phyloP scores from a whole-genome alignment of 2,888 invertebrate species.

The Plutella xylostella region DNA sequence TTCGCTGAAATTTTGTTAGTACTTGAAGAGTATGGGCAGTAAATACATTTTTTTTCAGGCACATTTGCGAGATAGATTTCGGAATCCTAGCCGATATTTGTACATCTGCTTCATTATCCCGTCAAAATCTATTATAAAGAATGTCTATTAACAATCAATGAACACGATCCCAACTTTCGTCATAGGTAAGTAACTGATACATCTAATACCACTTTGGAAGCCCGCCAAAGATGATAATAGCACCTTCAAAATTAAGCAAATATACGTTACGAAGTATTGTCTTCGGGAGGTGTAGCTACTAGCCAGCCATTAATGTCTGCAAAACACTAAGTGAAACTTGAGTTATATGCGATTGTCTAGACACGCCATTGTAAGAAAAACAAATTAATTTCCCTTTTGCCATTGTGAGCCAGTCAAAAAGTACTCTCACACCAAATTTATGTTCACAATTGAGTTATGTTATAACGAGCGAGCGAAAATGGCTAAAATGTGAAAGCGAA shows the following conservation, averaged over 20 bases:
- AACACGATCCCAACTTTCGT: too few species aligned
- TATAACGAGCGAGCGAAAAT: too few species aligned
- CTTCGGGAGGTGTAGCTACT: slow-evolving; percentile 17
- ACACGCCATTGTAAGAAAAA: slow-evolving; percentile 66
- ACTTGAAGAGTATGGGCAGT: too few species aligned
- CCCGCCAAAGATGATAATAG: background rate
- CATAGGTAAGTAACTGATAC: background rate
- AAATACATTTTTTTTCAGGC: too few species aligned
- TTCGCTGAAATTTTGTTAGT: too few species aligned
- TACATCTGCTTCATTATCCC: too few species aligned
- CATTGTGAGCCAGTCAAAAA: slow-evolving; percentile 51
- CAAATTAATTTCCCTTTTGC: slow-evolving; percentile 60
- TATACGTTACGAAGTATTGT: slow-evolving; percentile 7
- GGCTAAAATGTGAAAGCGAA: slow-evolving; percentile 39
- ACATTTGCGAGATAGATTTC: too few species aligned
- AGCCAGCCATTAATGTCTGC: slow-evolving; percentile 43
- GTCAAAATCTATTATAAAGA: too few species aligned
- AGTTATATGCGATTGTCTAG: slow-evolving; percentile 67
- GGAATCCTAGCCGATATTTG: too few species aligned
- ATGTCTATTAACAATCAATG: too few species aligned
- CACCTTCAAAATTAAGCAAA: background rate
- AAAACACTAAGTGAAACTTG: slow-evolving; percentile 59
- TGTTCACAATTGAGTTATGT: slow-evolving; percentile 55
- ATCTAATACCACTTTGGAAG: background rate
- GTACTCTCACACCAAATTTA: slow-evolving; percentile 53